Conservation (phyloP, 2,113 vertebrate genomes). For the Melanotaenia duboulayi region DNA sequence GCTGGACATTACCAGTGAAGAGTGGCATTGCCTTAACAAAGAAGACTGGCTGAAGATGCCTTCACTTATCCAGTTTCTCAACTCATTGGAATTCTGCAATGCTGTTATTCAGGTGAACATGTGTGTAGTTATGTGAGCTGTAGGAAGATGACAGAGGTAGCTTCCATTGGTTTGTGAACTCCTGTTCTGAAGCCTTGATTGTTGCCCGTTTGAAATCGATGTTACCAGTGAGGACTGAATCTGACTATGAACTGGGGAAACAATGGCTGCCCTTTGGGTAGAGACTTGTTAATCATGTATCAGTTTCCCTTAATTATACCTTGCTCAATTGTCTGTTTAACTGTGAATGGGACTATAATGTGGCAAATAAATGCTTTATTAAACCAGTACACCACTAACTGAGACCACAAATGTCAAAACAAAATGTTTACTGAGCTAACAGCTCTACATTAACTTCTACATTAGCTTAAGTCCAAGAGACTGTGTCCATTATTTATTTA, state of each 20-base stretch:
- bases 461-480: background rate
- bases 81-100: slow-evolving; percentile 97
- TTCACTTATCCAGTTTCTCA: slow-evolving; percentile 94
- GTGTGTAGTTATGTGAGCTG: background rate
- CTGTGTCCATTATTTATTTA: background rate
- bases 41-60: slow-evolving; percentile 94
- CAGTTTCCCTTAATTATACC: background rate
- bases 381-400: background rate
- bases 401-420: background rate
- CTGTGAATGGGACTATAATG: background rate
- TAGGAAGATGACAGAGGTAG: background rate
- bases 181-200: background rate
- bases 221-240: background rate
- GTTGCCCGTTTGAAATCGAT: background rate
- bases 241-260: too few relatives aligned
- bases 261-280: too few relatives aligned
- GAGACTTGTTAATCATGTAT: background rate
- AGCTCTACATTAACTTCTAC: background rate
- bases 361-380: background rate
- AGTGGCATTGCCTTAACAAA: slow-evolving; percentile 93
- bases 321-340: background rate
- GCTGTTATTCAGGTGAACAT: slow-evolving; percentile 92
- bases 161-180: background rate
- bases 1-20: slow-evolving; percentile 90
- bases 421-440: background rate